Conservation (phyloP, 2,113 vertebrate genomes). For the Misgurnus anguillicaudatus region DNA sequence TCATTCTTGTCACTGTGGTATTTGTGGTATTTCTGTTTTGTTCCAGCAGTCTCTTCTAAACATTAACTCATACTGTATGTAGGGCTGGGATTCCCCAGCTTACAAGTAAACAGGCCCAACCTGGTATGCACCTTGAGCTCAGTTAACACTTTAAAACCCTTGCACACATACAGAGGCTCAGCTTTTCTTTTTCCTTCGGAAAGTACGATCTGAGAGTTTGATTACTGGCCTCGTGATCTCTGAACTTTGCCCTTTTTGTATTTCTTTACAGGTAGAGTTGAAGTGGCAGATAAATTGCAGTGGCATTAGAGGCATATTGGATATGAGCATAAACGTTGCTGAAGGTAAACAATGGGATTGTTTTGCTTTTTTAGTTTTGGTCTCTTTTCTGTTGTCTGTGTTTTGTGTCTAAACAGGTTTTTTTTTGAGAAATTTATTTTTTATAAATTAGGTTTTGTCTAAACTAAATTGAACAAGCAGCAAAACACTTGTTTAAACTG, state of each 20-base stretch:
- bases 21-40: slow-evolving; percentile 6
- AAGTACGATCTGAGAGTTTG: slow-evolving; percentile 35
- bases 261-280: slow-evolving; percentile 58
- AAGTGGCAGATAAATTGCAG: slow-evolving; percentile 12
- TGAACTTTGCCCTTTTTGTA: slow-evolving; percentile 26
- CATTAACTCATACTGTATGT: slow-evolving; percentile 19
- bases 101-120: background rate
- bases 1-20: background rate
- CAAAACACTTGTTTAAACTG: too few species aligned
- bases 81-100: slow-evolving; percentile 35
- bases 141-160: background rate
- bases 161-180: background rate
- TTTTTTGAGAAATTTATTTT: too few species aligned
- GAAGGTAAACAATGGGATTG: slow-evolving; percentile 54
- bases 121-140: background rate
- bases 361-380: background rate
- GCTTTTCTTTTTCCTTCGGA: slow-evolving; percentile 22
- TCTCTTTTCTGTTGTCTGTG: too few species aligned
- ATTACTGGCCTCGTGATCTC: background rate
- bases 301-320: slow-evolving; percentile 31
- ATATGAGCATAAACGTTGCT: slow-evolving; percentile 57
- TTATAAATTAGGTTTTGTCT: too few species aligned
- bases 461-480: too few species aligned
- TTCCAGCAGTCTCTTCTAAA: background rate
- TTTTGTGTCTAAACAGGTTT: too few species aligned